A percentile compares a stretch with the other conserved stretches of the same genome.
Evolutionary conservation across 1,140 invertebrate species (phyloP).

Genomic region (Drosophila sechellia): DNA sequence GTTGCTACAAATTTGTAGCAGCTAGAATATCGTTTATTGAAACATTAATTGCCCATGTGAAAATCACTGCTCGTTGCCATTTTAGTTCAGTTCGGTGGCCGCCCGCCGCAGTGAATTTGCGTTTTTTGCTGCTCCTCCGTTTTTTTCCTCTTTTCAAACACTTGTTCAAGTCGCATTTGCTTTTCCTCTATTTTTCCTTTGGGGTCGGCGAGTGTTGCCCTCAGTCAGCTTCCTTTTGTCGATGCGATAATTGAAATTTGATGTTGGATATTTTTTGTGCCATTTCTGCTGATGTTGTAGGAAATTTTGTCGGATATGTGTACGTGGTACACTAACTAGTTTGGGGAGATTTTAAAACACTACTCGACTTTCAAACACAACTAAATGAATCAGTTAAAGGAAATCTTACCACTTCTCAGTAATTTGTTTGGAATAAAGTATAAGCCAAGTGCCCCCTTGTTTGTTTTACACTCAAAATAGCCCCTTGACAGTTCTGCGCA

Average conservation of each 20-base stretch:
- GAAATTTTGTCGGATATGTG: not conserved
- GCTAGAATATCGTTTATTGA: constrained; percentile 79
- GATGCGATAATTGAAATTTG: constrained; percentile 75
- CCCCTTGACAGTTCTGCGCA: constrained; percentile 18
- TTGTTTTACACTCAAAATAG: constrained; percentile 1
- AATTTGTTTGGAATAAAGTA: not conserved
- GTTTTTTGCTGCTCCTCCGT: constrained; percentile 36
- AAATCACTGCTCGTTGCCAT: constrained; percentile 53
- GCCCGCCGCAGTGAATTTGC: constrained; percentile 41
- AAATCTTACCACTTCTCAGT: not conserved
- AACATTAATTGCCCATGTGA: constrained; percentile 82
- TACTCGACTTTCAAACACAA: not conserved
- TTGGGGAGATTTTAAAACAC: not conserved
- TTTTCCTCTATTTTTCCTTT: constrained; percentile 15
- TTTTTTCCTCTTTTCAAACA: constrained; percentile 30
- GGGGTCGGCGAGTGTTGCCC: constrained; percentile 56
- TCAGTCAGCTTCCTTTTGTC: constrained; percentile 54
- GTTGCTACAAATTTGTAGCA: constrained; percentile 70
- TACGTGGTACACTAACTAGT: constrained; percentile 14
- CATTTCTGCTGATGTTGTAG: constrained; percentile 14
- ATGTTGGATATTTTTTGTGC: constrained; percentile 43
- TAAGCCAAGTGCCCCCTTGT: constrained; percentile 4
- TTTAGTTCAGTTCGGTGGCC: constrained; percentile 23
- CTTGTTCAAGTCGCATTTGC: constrained; percentile 49
- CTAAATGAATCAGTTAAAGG: too few relatives aligned